Percentiles rank a stretch among this genome's conserved stretches.
These are phyloP conservation scores for Lithophane semibrunnea DNA, from an alignment of 2,888 invertebrate species.

Conservation along the genomic window DNA sequence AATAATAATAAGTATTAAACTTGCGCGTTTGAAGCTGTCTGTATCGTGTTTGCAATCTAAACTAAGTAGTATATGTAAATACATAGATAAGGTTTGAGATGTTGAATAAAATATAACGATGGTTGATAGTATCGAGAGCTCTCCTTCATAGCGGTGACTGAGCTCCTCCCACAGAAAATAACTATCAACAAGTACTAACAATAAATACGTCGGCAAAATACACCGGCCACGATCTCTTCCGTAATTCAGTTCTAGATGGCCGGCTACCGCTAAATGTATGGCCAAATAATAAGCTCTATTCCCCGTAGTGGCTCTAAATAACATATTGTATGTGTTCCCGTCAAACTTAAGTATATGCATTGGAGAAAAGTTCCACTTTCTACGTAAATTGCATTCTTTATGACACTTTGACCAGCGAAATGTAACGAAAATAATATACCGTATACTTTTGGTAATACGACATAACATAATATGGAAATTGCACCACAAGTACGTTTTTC, in stretches of 20 bases:
- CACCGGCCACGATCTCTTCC: conserved; percentile 66
- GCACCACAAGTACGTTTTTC: background rate
- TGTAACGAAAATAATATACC: conserved; percentile 12
- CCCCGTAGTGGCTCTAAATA: conserved; percentile 35
- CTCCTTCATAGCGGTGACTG: conserved; percentile 43
- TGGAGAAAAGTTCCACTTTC: conserved; percentile 32
- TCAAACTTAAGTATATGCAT: conserved; percentile 28
- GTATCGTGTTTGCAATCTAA: conserved; percentile 46
- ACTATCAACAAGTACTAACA: conserved; percentile 67
- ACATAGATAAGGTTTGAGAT: conserved; percentile 53
- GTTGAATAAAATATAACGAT: conserved; percentile 56
- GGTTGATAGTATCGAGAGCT: conserved; percentile 47
- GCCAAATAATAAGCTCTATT: conserved; percentile 56
- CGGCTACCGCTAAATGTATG: conserved; percentile 38
- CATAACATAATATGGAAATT: background rate
- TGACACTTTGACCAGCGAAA: conserved; percentile 14
- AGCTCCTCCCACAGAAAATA: conserved; percentile 61
- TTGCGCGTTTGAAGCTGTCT: conserved; percentile 19
- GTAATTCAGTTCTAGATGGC: conserved; percentile 66
- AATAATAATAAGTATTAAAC: conserved; percentile 41
- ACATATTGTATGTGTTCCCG: conserved; percentile 28
- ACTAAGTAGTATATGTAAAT: conserved; percentile 55
- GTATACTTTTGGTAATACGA: background rate
- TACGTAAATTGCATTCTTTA: conserved; percentile 41
- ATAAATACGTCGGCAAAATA: conserved; percentile 72